A percentile compares a stretch with the other conserved stretches of the same genome.
Evolutionary conservation across 2,113 vertebrate species (phyloP).

Genomic region (Buteo buteo): DNA sequence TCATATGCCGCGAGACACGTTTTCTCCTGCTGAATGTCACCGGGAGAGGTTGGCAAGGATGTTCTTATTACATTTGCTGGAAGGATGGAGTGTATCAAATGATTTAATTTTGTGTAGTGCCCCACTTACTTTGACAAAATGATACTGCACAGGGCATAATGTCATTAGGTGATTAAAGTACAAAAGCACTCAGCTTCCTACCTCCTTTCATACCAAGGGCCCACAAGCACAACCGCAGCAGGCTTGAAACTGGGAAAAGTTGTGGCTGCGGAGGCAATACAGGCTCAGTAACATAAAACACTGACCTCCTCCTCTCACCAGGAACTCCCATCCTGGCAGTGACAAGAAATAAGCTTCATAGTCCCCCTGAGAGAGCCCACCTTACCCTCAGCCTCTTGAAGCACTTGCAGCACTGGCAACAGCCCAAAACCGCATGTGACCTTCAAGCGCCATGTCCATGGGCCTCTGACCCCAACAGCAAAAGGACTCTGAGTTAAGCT

Average conservation of each 20-base stretch:
- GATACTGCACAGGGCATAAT: conserved; percentile 38
- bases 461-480: not conserved
- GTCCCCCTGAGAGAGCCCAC: not conserved
- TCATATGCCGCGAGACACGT: not conserved
- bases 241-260: not conserved
- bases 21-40: conserved; percentile 15
- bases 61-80: conserved; percentile 34
- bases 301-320: not conserved
- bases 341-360: not conserved
- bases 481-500: not conserved
- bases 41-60: not conserved
- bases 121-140: conserved; percentile 52
- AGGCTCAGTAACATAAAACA: not conserved
- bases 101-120: conserved; percentile 31
- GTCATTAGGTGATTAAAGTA: conserved; percentile 54
- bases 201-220: not conserved
- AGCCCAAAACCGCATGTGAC: not conserved
- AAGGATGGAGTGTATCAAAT: conserved; percentile 32
- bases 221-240: not conserved
- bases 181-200: conserved; percentile 16
- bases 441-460: rapidly evolving
- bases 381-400: not conserved
- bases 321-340: not conserved
- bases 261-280: not conserved
- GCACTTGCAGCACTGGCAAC: not conserved